Conservation (phyloP, 2,113 vertebrate genomes). For the Atractosteus spatula region DNA sequence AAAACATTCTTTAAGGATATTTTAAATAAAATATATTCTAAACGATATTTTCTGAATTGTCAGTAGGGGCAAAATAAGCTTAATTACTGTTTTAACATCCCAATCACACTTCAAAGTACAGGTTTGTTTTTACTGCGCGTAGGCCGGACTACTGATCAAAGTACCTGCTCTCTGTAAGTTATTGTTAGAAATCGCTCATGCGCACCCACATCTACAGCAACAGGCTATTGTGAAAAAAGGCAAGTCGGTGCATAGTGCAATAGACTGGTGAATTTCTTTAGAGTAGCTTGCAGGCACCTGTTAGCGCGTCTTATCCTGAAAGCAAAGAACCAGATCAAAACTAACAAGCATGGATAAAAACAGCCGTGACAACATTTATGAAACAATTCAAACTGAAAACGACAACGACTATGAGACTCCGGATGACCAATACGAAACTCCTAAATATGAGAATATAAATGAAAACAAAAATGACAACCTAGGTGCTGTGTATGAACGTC, state of each 20-base stretch:
- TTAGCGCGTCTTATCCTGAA: background rate
- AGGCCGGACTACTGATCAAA: slow-evolving; percentile 13
- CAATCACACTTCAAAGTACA: background rate
- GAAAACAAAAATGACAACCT: slow-evolving; percentile 10
- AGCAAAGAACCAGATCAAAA: slow-evolving; percentile 13
- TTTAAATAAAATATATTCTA: too few species aligned
- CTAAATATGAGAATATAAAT: background rate
- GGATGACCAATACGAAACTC: slow-evolving; percentile 4
- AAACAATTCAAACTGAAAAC: slow-evolving; percentile 21
- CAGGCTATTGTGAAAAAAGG: slow-evolving; percentile 34
- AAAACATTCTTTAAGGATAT: too few species aligned
- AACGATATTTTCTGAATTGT: too few species aligned
- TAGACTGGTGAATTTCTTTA: background rate
- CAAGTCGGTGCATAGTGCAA: background rate
- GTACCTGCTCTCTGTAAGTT: background rate
- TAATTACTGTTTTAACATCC: background rate
- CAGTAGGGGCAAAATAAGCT: background rate
- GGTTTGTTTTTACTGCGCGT: background rate
- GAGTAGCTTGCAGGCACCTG: background rate
- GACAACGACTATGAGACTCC: slow-evolving; percentile 1
- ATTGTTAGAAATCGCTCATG: slow-evolving; percentile 61
- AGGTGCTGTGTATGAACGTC: slow-evolving; percentile 23
- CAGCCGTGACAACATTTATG: slow-evolving; percentile 26
- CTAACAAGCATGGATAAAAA: slow-evolving; percentile 55
- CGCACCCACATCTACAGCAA: slow-evolving; percentile 30